A percentile compares a stretch with the other conserved stretches of the same genome.
phyloP scores from a whole-genome alignment of 30 jellyfish, hydroid and myxozoan genomes.

The Hydractinia echinata region DNA sequence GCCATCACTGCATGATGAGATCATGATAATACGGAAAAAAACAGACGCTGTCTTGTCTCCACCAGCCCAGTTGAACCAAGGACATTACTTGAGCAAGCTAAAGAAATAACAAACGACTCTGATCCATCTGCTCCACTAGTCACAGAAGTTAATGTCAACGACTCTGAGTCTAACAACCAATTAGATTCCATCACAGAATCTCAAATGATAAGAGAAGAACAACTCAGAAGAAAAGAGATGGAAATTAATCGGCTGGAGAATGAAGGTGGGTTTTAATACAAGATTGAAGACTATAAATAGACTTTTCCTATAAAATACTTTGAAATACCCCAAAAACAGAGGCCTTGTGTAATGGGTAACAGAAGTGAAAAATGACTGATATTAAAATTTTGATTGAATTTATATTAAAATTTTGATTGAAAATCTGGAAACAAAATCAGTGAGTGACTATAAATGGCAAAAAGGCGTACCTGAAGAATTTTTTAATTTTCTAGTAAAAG shows the following conservation, averaged over 20 bases:
- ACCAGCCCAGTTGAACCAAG: conserved; percentile 1
- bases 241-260: neutral
- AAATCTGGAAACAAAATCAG: no score
- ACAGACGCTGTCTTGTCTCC: neutral
- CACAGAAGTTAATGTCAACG: no score
- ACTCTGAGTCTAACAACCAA: no score
- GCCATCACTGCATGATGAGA: conserved; percentile 25
- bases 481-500: no score
- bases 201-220: neutral
- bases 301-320: no score
- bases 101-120: neutral
- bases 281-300: neutral
- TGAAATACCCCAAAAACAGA: no score
- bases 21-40: neutral
- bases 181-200: conserved; percentile 1
- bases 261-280: neutral
- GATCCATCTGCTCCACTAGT: neutral
- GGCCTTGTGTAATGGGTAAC: no score
- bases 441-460: no score
- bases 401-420: no score
- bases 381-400: no score
- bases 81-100: conserved; percentile 20
- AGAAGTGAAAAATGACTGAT: no score
- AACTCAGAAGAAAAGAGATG: neutral
- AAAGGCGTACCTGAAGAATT: no score